Conservation (phyloP, 2,113 vertebrate species). For the Ceuthmochares aereus region DNA sequence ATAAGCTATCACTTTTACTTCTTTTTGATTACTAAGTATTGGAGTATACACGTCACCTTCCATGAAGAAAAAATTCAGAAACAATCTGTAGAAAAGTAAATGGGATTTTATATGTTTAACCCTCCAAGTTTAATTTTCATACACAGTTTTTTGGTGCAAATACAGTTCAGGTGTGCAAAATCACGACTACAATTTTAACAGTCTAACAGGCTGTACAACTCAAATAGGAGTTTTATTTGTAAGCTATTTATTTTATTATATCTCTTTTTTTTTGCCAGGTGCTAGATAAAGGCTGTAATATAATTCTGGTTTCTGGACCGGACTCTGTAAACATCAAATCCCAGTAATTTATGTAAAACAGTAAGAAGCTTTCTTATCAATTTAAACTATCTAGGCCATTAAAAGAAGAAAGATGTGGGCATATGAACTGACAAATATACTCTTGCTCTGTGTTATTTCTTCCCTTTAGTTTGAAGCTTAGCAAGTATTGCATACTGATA, state of each 20-base stretch:
- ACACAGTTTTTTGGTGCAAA: background rate
- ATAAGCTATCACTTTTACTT: conserved; percentile 21
- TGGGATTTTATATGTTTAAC: background rate
- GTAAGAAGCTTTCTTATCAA: background rate
- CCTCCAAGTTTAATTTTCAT: background rate
- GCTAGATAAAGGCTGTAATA: background rate
- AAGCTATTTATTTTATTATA: background rate
- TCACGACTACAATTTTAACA: background rate
- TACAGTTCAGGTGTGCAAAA: background rate
- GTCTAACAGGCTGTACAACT: background rate
- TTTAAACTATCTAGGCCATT: background rate
- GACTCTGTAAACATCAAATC: background rate
- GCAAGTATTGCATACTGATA: background rate
- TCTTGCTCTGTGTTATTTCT: background rate
- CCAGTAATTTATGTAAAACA: background rate
- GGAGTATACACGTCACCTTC: background rate
- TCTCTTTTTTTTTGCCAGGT: background rate
- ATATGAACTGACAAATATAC: background rate
- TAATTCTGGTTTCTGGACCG: background rate
- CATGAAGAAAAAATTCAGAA: background rate
- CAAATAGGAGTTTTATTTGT: background rate
- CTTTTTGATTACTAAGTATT: background rate
- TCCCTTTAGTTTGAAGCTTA: background rate
- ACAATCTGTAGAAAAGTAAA: background rate
- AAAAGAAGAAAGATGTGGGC: background rate